Conservation (phyloP, 2,888 invertebrate species). For the Eilema sororculum region DNA sequence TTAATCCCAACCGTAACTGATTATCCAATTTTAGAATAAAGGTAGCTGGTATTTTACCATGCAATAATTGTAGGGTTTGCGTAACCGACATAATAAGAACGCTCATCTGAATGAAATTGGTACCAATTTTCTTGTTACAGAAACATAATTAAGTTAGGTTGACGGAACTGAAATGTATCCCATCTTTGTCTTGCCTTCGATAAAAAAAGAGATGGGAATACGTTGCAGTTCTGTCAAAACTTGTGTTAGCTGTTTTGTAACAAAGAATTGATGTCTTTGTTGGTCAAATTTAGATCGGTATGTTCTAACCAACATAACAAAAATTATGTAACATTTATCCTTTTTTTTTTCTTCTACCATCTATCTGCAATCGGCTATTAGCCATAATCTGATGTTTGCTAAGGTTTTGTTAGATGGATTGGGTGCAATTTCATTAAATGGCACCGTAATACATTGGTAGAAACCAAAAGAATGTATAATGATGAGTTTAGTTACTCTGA, state of each 20-base stretch:
- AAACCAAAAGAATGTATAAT: too few relatives aligned
- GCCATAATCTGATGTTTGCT: too few relatives aligned
- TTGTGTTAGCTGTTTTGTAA: neutral
- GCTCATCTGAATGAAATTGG: constrained; percentile 3
- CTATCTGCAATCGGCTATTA: too few relatives aligned
- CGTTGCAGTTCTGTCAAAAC: neutral
- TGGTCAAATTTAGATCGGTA: neutral
- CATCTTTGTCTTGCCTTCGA: neutral
- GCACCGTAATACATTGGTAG: too few relatives aligned
- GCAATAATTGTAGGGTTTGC: neutral
- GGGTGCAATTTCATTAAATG: too few relatives aligned
- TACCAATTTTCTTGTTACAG: constrained; percentile 8
- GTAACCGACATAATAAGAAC: neutral
- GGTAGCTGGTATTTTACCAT: constrained; percentile 5
- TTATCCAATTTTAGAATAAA: constrained; percentile 9
- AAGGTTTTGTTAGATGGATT: too few relatives aligned
- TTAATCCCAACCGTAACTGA: constrained; percentile 9
- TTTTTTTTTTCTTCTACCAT: too few relatives aligned
- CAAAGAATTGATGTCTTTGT: neutral
- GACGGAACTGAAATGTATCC: neutral
- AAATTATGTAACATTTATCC: neutral
- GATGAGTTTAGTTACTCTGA: too few relatives aligned
- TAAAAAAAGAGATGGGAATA: neutral
- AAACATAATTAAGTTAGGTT: neutral
- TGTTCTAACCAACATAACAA: neutral